Percentiles rank a stretch among this genome's conserved stretches.
Evolutionary conservation across 2,113 vertebrate species (phyloP).

Genomic region (Tricholaema leucomelas): DNA sequence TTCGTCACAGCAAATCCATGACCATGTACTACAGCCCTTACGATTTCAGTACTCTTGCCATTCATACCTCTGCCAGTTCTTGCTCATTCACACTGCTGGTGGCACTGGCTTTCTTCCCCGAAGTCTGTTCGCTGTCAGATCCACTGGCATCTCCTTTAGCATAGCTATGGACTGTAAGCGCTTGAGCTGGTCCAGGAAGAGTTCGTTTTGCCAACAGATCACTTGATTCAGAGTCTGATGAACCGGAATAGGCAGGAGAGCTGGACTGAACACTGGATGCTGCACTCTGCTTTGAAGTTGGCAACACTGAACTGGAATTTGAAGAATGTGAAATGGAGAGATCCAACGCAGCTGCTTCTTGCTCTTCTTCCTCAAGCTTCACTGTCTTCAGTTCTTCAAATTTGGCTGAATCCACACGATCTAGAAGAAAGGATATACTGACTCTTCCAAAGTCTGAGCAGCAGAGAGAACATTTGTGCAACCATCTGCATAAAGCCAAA

Average conservation of each 20-base stretch:
- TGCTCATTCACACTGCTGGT: constrained; percentile 65
- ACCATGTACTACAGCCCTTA: background rate
- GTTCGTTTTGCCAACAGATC: constrained; percentile 82
- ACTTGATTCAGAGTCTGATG: constrained; percentile 83
- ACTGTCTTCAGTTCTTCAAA: constrained; percentile 80
- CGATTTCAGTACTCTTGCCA: background rate
- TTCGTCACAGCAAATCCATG: background rate
- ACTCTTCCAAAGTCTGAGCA: background rate
- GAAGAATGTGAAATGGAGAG: constrained; percentile 73
- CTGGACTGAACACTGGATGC: constrained; percentile 14
- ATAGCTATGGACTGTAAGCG: constrained; percentile 87
- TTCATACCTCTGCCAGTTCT: constrained; percentile 76
- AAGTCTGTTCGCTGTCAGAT: constrained; percentile 49
- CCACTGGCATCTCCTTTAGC: constrained; percentile 74
- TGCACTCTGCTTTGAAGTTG: constrained; percentile 56
- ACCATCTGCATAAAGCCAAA: background rate
- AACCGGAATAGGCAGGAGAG: constrained; percentile 66
- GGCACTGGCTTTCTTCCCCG: constrained; percentile 67
- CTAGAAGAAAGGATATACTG: constrained; percentile 58
- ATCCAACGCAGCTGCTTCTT: constrained; percentile 75
- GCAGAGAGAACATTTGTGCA: background rate
- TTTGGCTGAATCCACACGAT: constrained; percentile 58
- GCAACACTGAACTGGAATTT: constrained; percentile 61
- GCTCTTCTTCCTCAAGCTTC: constrained; percentile 72
- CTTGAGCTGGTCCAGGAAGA: constrained; percentile 78